Conservation (phyloP, 2,113 vertebrate genomes). For the Archilochus colubris region DNA sequence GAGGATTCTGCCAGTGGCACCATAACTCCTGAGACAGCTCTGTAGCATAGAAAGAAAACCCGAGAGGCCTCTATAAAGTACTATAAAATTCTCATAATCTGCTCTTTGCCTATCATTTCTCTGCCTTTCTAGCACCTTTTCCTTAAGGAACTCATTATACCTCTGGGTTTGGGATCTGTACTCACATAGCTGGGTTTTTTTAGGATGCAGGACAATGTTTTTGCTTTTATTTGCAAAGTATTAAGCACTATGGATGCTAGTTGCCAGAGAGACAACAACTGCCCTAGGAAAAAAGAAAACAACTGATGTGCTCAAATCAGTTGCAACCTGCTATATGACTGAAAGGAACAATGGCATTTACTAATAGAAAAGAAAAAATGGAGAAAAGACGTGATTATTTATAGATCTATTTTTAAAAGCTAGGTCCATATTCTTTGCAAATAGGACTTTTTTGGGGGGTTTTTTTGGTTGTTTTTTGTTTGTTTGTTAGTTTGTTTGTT, state of each 20-base stretch:
- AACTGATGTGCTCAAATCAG: background rate
- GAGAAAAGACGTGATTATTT: background rate
- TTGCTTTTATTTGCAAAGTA: background rate
- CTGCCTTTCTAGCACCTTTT: background rate
- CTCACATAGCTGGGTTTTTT: background rate
- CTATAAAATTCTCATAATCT: slow-evolving; percentile 11
- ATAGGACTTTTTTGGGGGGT: too few species aligned
- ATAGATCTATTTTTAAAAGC: background rate
- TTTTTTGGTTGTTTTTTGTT: too few species aligned
- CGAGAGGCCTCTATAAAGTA: background rate
- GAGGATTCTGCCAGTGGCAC: slow-evolving; percentile 15
- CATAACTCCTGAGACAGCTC: background rate
- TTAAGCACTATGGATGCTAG: background rate
- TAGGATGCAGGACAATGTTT: background rate
- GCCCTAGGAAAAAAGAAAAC: background rate
- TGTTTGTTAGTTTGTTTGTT: too few species aligned
- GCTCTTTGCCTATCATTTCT: background rate
- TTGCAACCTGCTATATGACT: background rate
- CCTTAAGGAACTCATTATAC: background rate
- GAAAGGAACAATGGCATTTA: background rate
- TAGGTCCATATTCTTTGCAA: background rate
- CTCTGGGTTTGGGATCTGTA: background rate
- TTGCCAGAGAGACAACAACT: background rate
- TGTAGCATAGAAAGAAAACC: background rate
- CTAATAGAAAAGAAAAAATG: background rate